A percentile compares a stretch with the other conserved stretches of the same genome.
Evolutionary conservation across 1,140 invertebrate genomes (phyloP).

Genomic region (Propsilocerus akamusi): DNA sequence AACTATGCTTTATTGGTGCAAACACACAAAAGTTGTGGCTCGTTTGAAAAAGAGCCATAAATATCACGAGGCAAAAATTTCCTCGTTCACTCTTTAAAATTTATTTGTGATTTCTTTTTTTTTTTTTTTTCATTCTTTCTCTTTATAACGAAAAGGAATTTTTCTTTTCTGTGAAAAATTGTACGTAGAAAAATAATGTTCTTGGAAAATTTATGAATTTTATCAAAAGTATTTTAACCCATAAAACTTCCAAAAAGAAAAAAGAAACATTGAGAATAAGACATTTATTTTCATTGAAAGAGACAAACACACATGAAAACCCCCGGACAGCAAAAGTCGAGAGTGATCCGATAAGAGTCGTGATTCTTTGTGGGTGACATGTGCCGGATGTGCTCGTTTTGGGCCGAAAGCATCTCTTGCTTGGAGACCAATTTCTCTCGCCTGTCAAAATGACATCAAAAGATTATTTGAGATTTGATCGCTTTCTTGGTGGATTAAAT

Average conservation of each 20-base stretch:
- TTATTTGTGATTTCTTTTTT: conserved; percentile 1
- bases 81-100: not conserved
- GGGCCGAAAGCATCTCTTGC: not conserved
- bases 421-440: not conserved
- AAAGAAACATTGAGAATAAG: not conserved
- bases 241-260: too few species aligned
- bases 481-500: not conserved
- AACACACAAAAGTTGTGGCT: too few species aligned
- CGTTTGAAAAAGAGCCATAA: too few species aligned
- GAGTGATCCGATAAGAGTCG: not conserved
- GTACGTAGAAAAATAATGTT: conserved; percentile 2
- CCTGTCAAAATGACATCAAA: conserved; percentile 1
- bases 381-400: not conserved
- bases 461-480: not conserved
- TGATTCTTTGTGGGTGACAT: not conserved
- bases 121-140: too few species aligned
- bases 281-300: too few species aligned
- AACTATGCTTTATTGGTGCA: too few species aligned
- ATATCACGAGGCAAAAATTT: conserved; percentile 3
- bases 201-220: conserved; percentile 2
- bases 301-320: not conserved
- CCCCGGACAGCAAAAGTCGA: not conserved
- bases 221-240: conserved; percentile 1
- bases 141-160: not conserved
- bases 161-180: not conserved